Conservation (phyloP, 1,140 invertebrate genomes). For the Drosophila pseudoananassae region DNA sequence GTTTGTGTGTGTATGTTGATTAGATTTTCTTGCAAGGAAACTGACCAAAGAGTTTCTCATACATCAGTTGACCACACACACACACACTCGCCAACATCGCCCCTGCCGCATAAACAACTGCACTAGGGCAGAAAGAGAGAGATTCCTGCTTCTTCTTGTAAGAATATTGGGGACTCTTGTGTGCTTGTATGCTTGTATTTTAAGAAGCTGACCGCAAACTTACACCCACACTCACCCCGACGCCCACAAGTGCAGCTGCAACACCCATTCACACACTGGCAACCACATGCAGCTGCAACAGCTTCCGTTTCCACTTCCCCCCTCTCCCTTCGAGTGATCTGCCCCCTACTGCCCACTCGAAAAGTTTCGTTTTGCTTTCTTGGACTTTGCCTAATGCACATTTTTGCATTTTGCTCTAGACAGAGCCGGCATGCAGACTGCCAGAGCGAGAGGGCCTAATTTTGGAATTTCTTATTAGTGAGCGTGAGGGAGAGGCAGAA, state of each 20-base stretch:
- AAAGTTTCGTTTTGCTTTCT: constrained; percentile 67
- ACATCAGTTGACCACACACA: constrained; percentile 68
- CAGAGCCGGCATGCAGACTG: constrained; percentile 58
- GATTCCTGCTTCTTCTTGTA: constrained; percentile 66
- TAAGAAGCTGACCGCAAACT: constrained; percentile 70
- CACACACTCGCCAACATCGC: constrained; percentile 13
- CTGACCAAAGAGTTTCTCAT: constrained; percentile 75
- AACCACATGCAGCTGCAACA: constrained; percentile 62
- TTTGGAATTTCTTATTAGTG: constrained; percentile 76
- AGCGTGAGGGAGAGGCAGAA: constrained; percentile 22
- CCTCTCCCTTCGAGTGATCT: neutral
- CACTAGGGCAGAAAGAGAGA: constrained; percentile 25
- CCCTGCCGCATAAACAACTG: constrained; percentile 3
- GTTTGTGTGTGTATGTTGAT: constrained; percentile 63
- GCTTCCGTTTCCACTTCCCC: constrained; percentile 36
- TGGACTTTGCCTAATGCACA: constrained; percentile 81
- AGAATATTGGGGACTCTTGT: constrained; percentile 57
- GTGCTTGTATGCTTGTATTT: constrained; percentile 59
- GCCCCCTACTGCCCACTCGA: constrained; percentile 6
- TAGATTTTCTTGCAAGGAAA: constrained; percentile 82
- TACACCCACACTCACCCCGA: constrained; percentile 2
- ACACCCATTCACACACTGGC: constrained; percentile 11
- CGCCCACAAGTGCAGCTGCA: constrained; percentile 48
- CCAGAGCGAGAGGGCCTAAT: constrained; percentile 66
- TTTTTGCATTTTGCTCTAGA: constrained; percentile 75